Base-by-base conservation (phyloP, 2,797 vertebrate genomes). In the Xenentodon cancila region DNA sequence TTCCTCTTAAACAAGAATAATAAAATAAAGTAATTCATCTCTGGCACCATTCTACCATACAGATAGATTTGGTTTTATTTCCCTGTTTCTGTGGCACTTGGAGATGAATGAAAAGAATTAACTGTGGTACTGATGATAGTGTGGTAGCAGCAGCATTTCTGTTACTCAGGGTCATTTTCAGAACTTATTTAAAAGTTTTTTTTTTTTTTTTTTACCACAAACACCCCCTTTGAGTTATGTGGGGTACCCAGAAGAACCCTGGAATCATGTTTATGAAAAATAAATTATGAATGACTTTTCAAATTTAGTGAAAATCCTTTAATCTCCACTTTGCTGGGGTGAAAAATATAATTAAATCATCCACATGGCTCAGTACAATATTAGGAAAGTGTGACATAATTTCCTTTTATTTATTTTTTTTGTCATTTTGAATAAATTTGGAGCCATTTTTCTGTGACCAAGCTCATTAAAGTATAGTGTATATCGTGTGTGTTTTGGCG, bases 81-180 rank as follows among this genome's bases (percentile, higher is more conserved):
- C 25, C 7, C 3, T 19, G 12, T 53, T 52, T 54, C 7, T 21
- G 6, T 25, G 40, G 15, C 52, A 55, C 17, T 40, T 9, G 9
- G 17, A 57, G 27, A 20, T 59, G 54, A 64, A 43, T 32, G 37
- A 34, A 59, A 63, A 71, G 21, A 25, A 32, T 53, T 25, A 6
- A 30, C 16, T 30, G 13, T 49, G 1, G 43, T 32, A 9, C 9
- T 32, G 48, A 46, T 19, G 25, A 54, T 9, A 3, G 18, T 2
- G 4, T 6, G n/a, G 32, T 19, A 67, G 47, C 12, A 22, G 17
- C 44, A 32, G 7, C 6, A 45, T 53, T 30, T 46, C 12, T 51
- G 25, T 21, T 60, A 9, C 27, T 48, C 34, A 22, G 53, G 37
- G 61, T 56, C 20, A 66, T 59, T 16, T 60, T 34, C 54, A 46